Evolutionary conservation across 2,113 vertebrate genomes (phyloP).

Genomic region (Nibea coibor): DNA sequence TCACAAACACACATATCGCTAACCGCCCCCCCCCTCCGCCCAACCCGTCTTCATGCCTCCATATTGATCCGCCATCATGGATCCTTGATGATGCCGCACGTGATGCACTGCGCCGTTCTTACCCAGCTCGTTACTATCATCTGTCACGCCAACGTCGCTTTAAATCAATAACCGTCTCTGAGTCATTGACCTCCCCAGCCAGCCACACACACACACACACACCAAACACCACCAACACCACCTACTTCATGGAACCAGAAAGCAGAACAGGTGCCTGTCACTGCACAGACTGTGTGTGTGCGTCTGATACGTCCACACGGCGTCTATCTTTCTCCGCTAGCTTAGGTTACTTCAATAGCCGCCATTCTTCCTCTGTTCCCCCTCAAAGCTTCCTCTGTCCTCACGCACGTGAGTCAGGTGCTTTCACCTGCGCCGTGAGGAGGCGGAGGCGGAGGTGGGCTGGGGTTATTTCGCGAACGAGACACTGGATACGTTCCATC

Average conservation of each 20-base stretch:
- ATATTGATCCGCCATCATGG: constrained; percentile 56
- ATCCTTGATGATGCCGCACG: constrained; percentile 32
- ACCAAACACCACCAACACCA: not conserved
- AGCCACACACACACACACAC: not conserved
- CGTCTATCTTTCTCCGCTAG: constrained; percentile 41
- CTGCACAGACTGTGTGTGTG: constrained; percentile 29
- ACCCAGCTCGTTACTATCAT: constrained; percentile 38
- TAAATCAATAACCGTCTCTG: constrained; percentile 68
- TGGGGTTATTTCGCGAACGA: constrained; percentile 23
- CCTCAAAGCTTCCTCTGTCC: constrained; percentile 14
- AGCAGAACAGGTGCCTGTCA: constrained; percentile 45
- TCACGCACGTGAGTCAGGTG: constrained; percentile 59
- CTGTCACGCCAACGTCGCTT: constrained; percentile 60
- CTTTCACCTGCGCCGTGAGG: constrained; percentile 64
- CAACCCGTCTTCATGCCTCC: constrained; percentile 6
- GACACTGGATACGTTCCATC: constrained; percentile 68
- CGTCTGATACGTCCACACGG: constrained; percentile 32
- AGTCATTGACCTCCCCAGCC: constrained; percentile 30
- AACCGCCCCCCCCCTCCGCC: not conserved
- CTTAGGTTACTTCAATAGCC: constrained; percentile 66
- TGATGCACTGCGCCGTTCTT: constrained; percentile 21
- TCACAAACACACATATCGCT: constrained; percentile 46
- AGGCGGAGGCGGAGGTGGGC: not conserved
- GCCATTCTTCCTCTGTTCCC: constrained; percentile 55
- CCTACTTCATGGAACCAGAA: constrained; percentile 30